Evolutionary conservation across 1,140 invertebrate genomes (phyloP).

Genomic region (Paraescarpia echinospica): DNA sequence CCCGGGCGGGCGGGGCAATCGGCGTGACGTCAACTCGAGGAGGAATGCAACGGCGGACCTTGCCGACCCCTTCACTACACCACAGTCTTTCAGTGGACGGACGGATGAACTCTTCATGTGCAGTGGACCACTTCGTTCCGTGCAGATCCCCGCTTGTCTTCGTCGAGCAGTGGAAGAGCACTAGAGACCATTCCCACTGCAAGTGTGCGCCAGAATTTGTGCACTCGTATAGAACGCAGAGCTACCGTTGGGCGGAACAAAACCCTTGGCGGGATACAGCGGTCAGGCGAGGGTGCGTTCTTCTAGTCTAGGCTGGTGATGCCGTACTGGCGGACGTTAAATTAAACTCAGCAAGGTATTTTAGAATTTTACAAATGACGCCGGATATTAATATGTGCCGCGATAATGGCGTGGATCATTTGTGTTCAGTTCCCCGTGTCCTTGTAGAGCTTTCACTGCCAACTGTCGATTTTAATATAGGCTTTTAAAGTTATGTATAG

Average conservation of each 20-base stretch:
- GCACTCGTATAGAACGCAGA: neutral
- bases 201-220: neutral
- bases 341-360: neutral
- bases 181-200: neutral
- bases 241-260: neutral
- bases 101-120: neutral
- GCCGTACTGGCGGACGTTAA: neutral
- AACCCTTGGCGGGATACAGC: no score
- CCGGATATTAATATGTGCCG: neutral
- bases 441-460: neutral
- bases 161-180: neutral
- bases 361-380: neutral
- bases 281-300: neutral
- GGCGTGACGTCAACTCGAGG: no score
- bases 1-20: no score
- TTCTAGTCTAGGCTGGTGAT: neutral
- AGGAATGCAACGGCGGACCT: no score
- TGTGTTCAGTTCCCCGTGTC: neutral
- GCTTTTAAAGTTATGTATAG: neutral
- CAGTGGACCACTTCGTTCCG: neutral
- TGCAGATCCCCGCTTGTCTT: neutral
- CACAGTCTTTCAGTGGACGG: neutral
- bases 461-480: neutral
- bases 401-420: neutral
- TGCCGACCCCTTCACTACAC: neutral